Conservation (phyloP, 2,797 vertebrate species). For the Manis pentadactyla region DNA sequence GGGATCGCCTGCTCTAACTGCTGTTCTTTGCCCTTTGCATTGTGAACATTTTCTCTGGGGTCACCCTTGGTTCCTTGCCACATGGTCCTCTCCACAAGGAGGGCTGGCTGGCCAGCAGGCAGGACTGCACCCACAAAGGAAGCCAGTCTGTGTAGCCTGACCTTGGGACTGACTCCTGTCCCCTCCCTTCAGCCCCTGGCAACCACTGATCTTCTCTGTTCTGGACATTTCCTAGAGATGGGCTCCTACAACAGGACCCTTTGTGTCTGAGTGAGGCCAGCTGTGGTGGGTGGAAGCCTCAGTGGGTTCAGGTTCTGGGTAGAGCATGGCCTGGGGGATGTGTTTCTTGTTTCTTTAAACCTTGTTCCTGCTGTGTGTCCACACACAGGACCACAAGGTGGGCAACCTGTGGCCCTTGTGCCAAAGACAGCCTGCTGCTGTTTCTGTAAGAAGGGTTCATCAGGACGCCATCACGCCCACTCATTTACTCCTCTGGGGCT, state of each 20-base stretch:
- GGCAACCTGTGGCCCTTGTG: not conserved
- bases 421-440: not conserved
- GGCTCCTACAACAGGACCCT: not conserved
- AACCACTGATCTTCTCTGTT: not conserved
- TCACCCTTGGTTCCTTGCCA: not conserved
- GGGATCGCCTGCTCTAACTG: rapidly evolving
- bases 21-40: rapidly evolving
- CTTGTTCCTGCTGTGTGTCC: not conserved
- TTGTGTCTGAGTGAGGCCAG: not conserved
- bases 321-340: not conserved
- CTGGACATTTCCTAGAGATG: not conserved
- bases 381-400: no score
- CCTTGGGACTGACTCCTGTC: rapidly evolving
- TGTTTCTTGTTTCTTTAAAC: not conserved
- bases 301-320: not conserved
- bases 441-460: no score
- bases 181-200: not conserved
- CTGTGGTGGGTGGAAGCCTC: not conserved
- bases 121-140: rapidly evolving
- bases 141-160: not conserved
- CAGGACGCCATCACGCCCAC: no score
- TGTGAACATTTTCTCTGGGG: rapidly evolving
- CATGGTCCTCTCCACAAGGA: rapidly evolving
- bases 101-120: rapidly evolving
- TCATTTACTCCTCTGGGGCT: no score